Conservation (phyloP, 2,888 invertebrate genomes). For the Lamellibrachia satsuma region DNA sequence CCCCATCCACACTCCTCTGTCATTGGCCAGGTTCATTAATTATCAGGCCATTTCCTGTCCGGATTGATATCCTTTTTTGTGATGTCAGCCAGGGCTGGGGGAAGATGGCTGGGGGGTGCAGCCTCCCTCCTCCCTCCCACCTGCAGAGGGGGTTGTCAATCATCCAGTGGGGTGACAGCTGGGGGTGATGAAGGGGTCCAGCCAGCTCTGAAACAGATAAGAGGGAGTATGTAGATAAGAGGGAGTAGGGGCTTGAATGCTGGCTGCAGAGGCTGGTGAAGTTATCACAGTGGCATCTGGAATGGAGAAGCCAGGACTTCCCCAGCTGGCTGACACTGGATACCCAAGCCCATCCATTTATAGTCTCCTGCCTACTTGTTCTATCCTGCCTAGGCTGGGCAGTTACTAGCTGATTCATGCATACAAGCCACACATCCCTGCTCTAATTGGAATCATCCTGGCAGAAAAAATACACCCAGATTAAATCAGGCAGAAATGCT, state of each 20-base stretch:
- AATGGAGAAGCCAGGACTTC: background rate
- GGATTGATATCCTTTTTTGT: constrained; percentile 17
- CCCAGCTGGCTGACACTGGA: background rate
- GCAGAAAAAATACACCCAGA: background rate
- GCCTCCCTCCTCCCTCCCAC: background rate
- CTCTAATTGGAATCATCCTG: background rate
- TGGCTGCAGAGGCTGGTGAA: background rate
- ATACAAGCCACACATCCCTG: constrained; percentile 1
- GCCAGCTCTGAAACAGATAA: constrained; percentile 11
- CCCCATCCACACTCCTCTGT: background rate
- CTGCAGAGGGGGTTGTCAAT: background rate
- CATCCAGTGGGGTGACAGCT: constrained; percentile 17
- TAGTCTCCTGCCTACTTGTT: background rate
- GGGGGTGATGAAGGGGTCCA: background rate
- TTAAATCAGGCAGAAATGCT: background rate
- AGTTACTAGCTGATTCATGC: background rate
- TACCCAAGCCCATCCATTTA: constrained; percentile 5
- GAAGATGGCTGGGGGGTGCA: background rate
- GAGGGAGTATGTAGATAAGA: background rate
- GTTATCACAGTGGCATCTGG: constrained; percentile 13
- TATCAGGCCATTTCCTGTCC: constrained; percentile 13
- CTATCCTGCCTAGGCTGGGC: background rate
- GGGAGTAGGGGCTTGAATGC: background rate
- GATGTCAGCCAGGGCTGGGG: background rate
- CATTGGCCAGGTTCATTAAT: background rate